Evolutionary conservation across 2,113 vertebrate genomes (phyloP), one percentile per base, ranked within the genome.

Genomic region (Pelusios castaneus): DNA sequence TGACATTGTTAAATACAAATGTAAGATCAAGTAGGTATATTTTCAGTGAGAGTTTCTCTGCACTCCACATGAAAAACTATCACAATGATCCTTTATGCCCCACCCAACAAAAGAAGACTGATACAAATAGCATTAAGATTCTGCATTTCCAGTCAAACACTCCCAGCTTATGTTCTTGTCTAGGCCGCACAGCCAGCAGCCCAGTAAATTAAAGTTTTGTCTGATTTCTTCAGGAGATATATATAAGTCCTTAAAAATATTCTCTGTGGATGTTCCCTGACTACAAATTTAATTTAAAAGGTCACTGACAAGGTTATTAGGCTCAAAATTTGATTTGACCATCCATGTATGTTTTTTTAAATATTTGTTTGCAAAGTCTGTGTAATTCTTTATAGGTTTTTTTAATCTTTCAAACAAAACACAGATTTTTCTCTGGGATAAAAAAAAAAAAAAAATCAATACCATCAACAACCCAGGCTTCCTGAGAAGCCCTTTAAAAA

Each of bases 201-300:
- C 6, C 10, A 70, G 82, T 55, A 34, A 77, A 29, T 19, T 58
- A 24, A 67, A 12, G 73, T 43, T 76, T 88, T 70, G 49, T 60
- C 54, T 12, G 60, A 10, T 94, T 4, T 55, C 80, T 1, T 78
- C 79, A 80, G 38, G 55, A 52, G 51, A 83, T 34, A 34, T 51
- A 7, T 67, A 67, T 21, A 41, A 89, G 75, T 12, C n/a, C 85
- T 82, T 83, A 5, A 82, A 82, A 93, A 0, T 0, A 0, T 45
- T 77, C 24, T 87, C 85, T 63, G 73, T 80, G 25, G 41, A 29
- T 16, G 13, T 45, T 91, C 82, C 49, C 67, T 54, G 75, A 54
- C 51, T 92, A 41, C 41, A 89, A 95, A 93, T 82, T 82, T 78
- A 80, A 89, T 95, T 93, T 63, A n/a, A 87, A 87, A 79, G 85